Base-by-base conservation (phyloP, 2,797 vertebrate genomes). In the Thalassophryne amazonica region DNA sequence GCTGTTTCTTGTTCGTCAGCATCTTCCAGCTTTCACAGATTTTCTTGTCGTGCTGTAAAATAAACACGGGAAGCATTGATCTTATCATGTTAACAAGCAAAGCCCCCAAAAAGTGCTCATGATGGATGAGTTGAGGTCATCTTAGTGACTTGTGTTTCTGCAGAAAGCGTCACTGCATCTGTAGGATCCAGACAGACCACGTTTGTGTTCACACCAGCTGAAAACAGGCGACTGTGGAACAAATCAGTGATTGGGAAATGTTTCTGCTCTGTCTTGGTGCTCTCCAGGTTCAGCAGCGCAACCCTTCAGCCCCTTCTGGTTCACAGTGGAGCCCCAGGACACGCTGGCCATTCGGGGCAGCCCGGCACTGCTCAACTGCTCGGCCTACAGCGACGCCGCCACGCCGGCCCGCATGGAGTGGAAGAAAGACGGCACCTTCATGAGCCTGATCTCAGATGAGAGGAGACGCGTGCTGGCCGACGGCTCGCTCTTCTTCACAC, bases 401-500 rank as follows among this genome's bases (percentile, higher is more conserved):
- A 39, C 62, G 6, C 37, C 76, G 0, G 76, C 75, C 0, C 80
- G 78, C 22, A 89, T 98, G 2, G 94, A 96, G 72, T 99, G 97
- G 97, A 97, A 92, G 49, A 99, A 99, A 63, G 97, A 99, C 3
- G 97, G 96, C 48, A 93, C 95, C 46, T 93, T 95, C 69, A 88
- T 99, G 34, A 96, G 93, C 73, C 76, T 97, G 85, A 90, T 85
- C 11, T 93, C 94, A 0, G 97, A 99, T 20, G 95, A 98, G 59
- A 89, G 95, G 2, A 91, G 96, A 1, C 88, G 89, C 62, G 81
- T 98, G 51, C 90, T 98, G 3, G 81, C 93, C 0, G 94, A 97
- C 6, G 97, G 97, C 30, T 95, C 95, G 24, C 86, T 99, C 28
- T 74, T 94, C 67, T 94, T 99, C 76, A 86, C 65, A 66, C 92